These are phyloP conservation scores for Mesaphorura yosii DNA, from an alignment of 1,140 invertebrate species.

Conservation along the genomic window DNA sequence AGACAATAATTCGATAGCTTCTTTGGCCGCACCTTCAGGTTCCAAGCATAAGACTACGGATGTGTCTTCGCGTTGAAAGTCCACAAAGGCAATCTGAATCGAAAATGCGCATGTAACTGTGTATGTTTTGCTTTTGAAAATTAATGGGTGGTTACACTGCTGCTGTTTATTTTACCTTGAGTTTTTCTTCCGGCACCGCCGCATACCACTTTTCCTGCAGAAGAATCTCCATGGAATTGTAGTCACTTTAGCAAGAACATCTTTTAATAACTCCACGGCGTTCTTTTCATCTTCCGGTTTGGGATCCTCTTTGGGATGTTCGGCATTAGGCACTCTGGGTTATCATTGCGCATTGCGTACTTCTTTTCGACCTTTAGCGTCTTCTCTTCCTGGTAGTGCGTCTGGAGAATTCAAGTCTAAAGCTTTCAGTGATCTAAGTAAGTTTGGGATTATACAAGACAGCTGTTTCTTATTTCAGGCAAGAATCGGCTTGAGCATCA, in stretches of 20 bases:
- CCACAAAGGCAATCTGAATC: conserved; percentile 25
- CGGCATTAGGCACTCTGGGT: neutral
- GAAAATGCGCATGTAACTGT: conserved; percentile 1
- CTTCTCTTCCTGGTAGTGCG: conserved; percentile 4
- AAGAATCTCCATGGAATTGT: conserved; percentile 13
- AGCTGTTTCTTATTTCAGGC: no score
- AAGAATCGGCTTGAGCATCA: no score
- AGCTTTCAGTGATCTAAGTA: no score
- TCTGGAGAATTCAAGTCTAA: no score
- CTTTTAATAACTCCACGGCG: neutral
- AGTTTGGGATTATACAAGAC: no score
- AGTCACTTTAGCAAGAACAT: conserved; percentile 19
- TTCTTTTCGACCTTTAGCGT: neutral
- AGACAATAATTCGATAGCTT: conserved; percentile 18
- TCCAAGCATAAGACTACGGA: conserved; percentile 19
- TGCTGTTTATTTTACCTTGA: conserved; percentile 4
- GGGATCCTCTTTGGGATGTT: neutral
- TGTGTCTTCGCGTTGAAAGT: conserved; percentile 21
- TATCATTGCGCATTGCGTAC: no score
- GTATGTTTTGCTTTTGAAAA: neutral
- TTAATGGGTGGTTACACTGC: neutral
- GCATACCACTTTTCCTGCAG: conserved; percentile 17
- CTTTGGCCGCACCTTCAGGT: conserved; percentile 13
- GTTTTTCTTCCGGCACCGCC: conserved; percentile 11
- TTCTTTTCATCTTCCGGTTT: conserved; percentile 8